Evolutionary conservation across 2,113 vertebrate species (phyloP), one percentile per base, ranked within the genome.

Genomic region (Baryphthengus martii): DNA sequence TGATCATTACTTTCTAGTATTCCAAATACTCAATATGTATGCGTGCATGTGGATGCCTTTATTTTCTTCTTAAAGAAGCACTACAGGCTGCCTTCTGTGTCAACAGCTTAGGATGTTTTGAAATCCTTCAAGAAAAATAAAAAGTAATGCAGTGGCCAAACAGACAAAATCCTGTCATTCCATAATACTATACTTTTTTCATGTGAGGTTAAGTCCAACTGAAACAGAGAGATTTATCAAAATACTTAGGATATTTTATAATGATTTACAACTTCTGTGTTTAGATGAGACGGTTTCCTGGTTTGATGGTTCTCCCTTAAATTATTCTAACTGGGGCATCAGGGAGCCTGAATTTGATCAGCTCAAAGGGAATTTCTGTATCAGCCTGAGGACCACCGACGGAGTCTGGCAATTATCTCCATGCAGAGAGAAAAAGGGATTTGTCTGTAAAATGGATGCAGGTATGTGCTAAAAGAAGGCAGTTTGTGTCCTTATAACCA

Each of bases 291-390:
- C 98, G 25, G 18, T 98, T 83, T 90, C 91, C 62, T 99, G 99
- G 98, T 95, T 98, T 82, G 99, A 99, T 79, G 98, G 98, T 21
- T 98, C 99, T 65, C 97, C 98, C 31, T 92, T 98, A 86, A 97
- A 98, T 62, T 99, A 98, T 91, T 98, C 98, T 61, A 99, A 99
- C 97, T 99, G 99, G 99, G 98, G 97, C 58, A 93, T 98, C 95
- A 96, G 97, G 89, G 97, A 97, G 49, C 98, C 98, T 29, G 98
- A 98, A 71, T 29, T 89, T 74, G 97, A 95, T 33, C 11, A 72
- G 65, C 91, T 98, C 80, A 95, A 92, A n/a, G 86, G 96, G 42
- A 98, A 98, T 73, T 95, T 95, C 25, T 99, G 99, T 62, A 95
- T 98, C 77, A 97, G 98, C 18, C 95, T 98, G 96, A 98, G 96